Base-by-base conservation (phyloP, 2,113 vertebrate species). In the Takifugu flavidus region DNA sequence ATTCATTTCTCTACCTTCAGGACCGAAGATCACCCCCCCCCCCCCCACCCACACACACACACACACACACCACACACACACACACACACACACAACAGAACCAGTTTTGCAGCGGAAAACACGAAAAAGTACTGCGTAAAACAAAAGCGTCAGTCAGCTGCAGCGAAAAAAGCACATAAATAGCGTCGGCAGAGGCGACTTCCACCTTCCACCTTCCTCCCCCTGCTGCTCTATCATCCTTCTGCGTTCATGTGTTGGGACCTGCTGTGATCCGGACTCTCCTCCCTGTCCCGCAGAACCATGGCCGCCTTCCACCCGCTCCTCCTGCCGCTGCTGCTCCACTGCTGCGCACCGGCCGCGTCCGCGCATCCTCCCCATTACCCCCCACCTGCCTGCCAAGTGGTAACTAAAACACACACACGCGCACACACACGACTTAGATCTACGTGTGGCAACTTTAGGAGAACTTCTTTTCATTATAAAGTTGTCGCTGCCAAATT, bases 271-370 rank as follows among this genome's bases (percentile, higher is more conserved):
- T 79, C 68, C 73, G 61, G 59, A 29, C 74, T 70, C 58, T 75
- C 42, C 44, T 13, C 65, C n/a, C 20, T 68, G 25, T 63, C 43
- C 75, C 29, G 46, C 89, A 95, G 94, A 91, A 86, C 84, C 87
- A 98, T 98, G 96, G 92, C 84, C 57, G 44, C 74, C 46, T 74
- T 89, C 81, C 60, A 92, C 65, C 63, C 93, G 86, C 76, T 94
- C 49, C 73, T 96, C 67, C 86, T 93, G 89, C 82, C 88, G 61
- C 52, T 84, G 72, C 67, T 92, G 52, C 6, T 53, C 52, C 7
- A 29, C 76, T 88, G 84, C 49, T 80, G 73, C 56, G 82, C 82
- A 54, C 82, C 82, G 54, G 78, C 74, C 42, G 81, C 90, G 0
- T 84, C 85, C 56, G 71, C 80, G 15, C 88, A 67, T 14, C 87